A percentile compares a stretch with the other conserved stretches of the same genome.
Conservation (phyloP, 2,888 invertebrate genomes). For the Dicyrtomina minuta region DNA sequence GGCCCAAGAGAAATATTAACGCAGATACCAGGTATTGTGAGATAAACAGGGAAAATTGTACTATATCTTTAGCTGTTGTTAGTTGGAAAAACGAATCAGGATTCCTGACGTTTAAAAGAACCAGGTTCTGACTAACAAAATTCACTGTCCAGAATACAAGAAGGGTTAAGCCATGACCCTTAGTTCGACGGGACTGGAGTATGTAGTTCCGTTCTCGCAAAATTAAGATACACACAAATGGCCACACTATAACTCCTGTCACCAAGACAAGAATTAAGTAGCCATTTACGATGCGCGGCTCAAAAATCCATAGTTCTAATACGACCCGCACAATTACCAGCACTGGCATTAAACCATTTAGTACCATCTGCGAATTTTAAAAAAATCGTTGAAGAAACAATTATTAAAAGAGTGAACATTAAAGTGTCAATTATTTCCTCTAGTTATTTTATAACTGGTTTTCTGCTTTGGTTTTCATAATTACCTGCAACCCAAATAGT, state of each 20-base stretch:
- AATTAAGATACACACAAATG: conserved; percentile 64
- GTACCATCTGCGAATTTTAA: conserved; percentile 68
- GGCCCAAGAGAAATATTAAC: conserved; percentile 77
- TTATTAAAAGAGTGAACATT: too few relatives aligned
- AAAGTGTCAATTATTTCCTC: too few relatives aligned
- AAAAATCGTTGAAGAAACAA: too few relatives aligned
- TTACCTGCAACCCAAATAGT: conserved; percentile 73
- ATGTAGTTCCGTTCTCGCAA: conserved; percentile 75
- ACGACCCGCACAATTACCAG: conserved; percentile 46
- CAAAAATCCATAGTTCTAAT: conserved; percentile 46
- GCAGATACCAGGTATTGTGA: conserved; percentile 75
- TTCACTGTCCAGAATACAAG: conserved; percentile 87
- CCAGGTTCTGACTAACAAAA: conserved; percentile 81
- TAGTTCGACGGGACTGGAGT: conserved; percentile 80
- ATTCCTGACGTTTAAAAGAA: conserved; percentile 81
- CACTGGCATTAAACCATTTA: conserved; percentile 49
- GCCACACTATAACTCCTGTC: conserved; percentile 66
- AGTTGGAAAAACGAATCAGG: conserved; percentile 92
- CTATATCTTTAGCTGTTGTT: conserved; percentile 66
- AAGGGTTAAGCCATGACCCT: conserved; percentile 86
- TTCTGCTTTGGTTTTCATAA: too few relatives aligned
- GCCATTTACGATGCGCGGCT: conserved; percentile 48
- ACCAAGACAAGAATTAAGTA: conserved; percentile 64
- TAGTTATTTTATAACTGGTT: too few relatives aligned
- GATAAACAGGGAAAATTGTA: conserved; percentile 85